Conservation (phyloP, 2,113 vertebrate genomes). For the Corythaeola cristata region DNA sequence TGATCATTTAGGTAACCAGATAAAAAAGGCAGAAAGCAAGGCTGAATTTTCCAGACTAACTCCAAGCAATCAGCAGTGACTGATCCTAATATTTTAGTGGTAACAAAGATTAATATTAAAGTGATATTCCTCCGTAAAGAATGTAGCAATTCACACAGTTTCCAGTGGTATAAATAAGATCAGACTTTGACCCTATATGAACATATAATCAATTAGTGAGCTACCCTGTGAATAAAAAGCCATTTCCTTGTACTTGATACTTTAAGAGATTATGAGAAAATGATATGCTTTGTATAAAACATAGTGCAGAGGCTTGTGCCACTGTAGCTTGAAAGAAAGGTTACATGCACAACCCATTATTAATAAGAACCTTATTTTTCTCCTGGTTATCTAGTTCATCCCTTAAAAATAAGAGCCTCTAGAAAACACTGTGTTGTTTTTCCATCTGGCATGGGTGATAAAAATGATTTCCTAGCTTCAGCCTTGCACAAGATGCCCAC, state of each 20-base stretch:
- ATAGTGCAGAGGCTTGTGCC: not conserved
- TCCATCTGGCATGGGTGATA: not conserved
- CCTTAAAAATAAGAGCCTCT: not conserved
- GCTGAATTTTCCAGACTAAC: not conserved
- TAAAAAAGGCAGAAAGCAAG: not conserved
- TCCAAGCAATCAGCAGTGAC: not conserved
- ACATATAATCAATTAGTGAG: not conserved
- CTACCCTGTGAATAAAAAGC: not conserved
- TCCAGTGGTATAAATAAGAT: not conserved
- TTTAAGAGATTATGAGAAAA: constrained; percentile 22
- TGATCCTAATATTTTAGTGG: not conserved
- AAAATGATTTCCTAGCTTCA: not conserved
- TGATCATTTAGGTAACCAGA: not conserved
- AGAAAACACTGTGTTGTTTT: not conserved
- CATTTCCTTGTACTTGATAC: not conserved
- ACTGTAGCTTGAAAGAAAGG: not conserved
- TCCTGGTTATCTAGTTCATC: not conserved
- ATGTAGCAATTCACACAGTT: not conserved
- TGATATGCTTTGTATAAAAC: not conserved
- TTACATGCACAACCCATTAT: not conserved
- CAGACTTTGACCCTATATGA: not conserved
- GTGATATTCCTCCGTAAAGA: not conserved
- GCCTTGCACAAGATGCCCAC: not conserved
- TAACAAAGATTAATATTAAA: not conserved
- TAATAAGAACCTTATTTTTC: constrained; percentile 1